Evolutionary conservation across 2,888 invertebrate species (phyloP).

Genomic region (Drosophila ustulata): DNA sequence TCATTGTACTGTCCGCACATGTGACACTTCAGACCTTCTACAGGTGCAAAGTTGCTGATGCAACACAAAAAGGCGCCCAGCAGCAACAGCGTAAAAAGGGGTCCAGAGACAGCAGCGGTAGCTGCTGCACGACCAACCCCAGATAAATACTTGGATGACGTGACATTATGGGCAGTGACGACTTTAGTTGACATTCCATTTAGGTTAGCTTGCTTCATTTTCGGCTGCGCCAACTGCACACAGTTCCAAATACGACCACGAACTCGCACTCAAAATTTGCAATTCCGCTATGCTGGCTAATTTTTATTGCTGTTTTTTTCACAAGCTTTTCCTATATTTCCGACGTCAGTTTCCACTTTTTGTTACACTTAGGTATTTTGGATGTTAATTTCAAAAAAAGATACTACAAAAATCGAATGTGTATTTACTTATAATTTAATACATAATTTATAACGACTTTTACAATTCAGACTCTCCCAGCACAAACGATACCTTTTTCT

Average conservation of each 20-base stretch:
- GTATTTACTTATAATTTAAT: too few species aligned
- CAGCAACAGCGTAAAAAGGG: slow-evolving; percentile 34
- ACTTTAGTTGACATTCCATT: slow-evolving; percentile 61
- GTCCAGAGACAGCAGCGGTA: slow-evolving; percentile 41
- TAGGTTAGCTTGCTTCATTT: slow-evolving; percentile 62
- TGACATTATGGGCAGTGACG: slow-evolving; percentile 36
- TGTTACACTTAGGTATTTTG: background rate
- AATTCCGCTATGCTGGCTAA: slow-evolving; percentile 31
- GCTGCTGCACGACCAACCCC: slow-evolving; percentile 26
- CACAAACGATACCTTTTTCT: too few species aligned
- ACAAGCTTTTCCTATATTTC: background rate
- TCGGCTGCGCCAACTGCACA: slow-evolving; percentile 41
- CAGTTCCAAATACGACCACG: slow-evolving; percentile 4
- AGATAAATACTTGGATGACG: slow-evolving; percentile 33
- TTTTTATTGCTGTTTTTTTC: slow-evolving; percentile 34
- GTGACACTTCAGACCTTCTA: slow-evolving; percentile 87
- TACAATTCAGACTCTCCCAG: too few species aligned
- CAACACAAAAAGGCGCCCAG: slow-evolving; percentile 75
- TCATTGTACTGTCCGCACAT: slow-evolving; percentile 94
- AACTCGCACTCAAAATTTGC: slow-evolving; percentile 41
- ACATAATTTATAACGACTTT: too few species aligned
- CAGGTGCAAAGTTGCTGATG: slow-evolving; percentile 72
- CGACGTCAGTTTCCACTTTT: background rate
- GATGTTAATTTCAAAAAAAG: too few species aligned
- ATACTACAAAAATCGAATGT: too few species aligned